phyloP scores from a whole-genome alignment of 1,140 invertebrate species.

The Leptopilina clavipes region DNA sequence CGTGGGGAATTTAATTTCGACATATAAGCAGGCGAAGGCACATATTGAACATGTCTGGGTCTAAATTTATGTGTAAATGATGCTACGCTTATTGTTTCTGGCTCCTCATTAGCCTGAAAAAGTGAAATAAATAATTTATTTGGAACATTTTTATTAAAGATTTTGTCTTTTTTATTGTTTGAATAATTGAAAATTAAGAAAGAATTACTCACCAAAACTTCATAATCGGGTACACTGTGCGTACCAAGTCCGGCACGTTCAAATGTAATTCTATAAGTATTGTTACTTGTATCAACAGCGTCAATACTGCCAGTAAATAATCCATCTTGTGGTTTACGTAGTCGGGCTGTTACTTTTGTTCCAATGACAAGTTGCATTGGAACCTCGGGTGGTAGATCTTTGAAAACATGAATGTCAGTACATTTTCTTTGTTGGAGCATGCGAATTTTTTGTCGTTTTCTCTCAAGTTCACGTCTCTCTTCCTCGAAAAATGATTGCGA shows the following conservation, averaged over 20 bases:
- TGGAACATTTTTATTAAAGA: no score
- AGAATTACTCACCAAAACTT: constrained; percentile 83
- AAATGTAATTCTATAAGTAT: constrained; percentile 98
- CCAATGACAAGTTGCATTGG: constrained; percentile 97
- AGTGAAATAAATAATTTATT: background rate
- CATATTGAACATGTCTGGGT: constrained; percentile 79
- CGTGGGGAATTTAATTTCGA: constrained; percentile 73
- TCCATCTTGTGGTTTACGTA: constrained; percentile 96
- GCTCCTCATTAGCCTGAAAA: constrained; percentile 86
- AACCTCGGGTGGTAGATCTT: constrained; percentile 96
- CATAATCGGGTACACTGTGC: constrained; percentile 96
- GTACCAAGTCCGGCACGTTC: constrained; percentile 94
- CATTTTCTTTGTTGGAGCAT: constrained; percentile 95
- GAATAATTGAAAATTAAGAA: background rate
- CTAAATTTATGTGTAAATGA: constrained; percentile 90
- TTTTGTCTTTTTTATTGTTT: no score
- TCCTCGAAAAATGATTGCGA: constrained; percentile 97
- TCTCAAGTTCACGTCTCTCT: constrained; percentile 91
- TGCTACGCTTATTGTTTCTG: constrained; percentile 91
- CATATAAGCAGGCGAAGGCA: constrained; percentile 76
- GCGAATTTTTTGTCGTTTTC: constrained; percentile 93
- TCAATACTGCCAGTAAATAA: constrained; percentile 97
- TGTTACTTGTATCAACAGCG: constrained; percentile 97
- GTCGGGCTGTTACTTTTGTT: constrained; percentile 94
- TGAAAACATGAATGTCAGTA: constrained; percentile 84